These are phyloP conservation scores for Xanthia togata DNA, from an alignment of 2,888 invertebrate species.

Conservation along the genomic window DNA sequence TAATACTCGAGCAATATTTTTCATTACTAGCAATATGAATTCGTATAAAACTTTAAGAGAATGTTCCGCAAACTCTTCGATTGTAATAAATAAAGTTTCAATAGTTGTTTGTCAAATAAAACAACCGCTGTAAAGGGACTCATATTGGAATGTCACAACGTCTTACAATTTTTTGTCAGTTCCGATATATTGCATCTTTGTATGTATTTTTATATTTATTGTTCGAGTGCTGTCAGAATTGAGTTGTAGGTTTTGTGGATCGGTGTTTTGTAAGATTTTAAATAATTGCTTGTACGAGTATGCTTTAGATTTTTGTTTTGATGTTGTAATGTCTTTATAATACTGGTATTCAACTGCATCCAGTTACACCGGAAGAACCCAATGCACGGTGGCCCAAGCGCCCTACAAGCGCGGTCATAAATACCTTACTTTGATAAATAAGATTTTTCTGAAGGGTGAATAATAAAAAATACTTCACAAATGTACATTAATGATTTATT, in stretches of 20 bases:
- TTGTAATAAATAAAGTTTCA: conserved; percentile 27
- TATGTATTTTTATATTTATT: too few species aligned
- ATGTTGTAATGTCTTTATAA: neutral
- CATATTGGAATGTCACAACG: conserved; percentile 11
- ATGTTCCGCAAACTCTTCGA: conserved; percentile 12
- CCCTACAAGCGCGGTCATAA: too few species aligned
- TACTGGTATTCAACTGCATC: too few species aligned
- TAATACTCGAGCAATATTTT: neutral
- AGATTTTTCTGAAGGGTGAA: too few species aligned
- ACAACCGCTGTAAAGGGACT: conserved; percentile 12
- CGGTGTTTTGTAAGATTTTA: neutral
- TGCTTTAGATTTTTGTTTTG: neutral
- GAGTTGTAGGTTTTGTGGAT: neutral
- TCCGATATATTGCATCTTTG: too few species aligned
- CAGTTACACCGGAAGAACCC: too few species aligned
- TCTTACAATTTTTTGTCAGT: neutral
- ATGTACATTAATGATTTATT: too few species aligned
- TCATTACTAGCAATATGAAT: neutral
- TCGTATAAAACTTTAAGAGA: conserved; percentile 2
- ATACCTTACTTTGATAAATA: too few species aligned
- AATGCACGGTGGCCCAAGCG: too few species aligned
- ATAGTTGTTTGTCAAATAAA: conserved; percentile 47
- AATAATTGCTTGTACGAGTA: neutral
- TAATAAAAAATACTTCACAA: too few species aligned
- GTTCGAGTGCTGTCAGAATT: neutral